Percentiles rank a stretch among this genome's conserved stretches.
phyloP scores from a whole-genome alignment of 1,140 invertebrate species.

The Neelides sp. region DNA sequence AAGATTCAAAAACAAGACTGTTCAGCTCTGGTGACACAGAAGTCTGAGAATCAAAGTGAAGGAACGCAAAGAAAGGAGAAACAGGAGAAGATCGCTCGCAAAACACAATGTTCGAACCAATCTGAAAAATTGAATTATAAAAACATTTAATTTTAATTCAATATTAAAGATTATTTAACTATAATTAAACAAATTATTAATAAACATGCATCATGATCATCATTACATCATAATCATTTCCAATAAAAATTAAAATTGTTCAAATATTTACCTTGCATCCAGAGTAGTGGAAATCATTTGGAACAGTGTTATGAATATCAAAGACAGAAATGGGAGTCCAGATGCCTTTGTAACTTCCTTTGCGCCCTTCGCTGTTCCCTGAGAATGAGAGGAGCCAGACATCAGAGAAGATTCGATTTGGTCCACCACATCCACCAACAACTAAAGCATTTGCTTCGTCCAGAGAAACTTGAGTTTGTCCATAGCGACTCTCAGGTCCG shows the following conservation, averaged over 20 bases:
- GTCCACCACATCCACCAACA: slow-evolving; percentile 38
- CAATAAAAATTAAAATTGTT: background rate
- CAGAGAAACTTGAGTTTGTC: slow-evolving; percentile 69
- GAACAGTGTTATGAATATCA: slow-evolving; percentile 1
- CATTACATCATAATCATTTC: background rate
- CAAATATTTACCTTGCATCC: slow-evolving; percentile 57
- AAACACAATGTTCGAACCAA: slow-evolving; percentile 24
- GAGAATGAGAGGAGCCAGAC: slow-evolving; percentile 52
- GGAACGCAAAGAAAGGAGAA: slow-evolving; percentile 28
- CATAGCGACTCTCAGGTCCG: slow-evolving; percentile 64
- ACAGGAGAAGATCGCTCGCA: slow-evolving; percentile 22
- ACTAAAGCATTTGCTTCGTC: slow-evolving; percentile 35
- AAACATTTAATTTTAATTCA: slow-evolving; percentile 2
- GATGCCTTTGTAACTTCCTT: background rate
- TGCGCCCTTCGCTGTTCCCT: slow-evolving; percentile 30
- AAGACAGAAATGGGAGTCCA: background rate
- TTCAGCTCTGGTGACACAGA: slow-evolving; percentile 4
- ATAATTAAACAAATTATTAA: slow-evolving; percentile 6
- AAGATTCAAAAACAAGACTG: slow-evolving; percentile 21
- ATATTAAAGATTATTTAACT: no score
- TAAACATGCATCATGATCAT: background rate
- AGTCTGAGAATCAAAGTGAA: slow-evolving; percentile 22
- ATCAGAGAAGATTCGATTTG: slow-evolving; percentile 55
- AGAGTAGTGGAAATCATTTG: slow-evolving; percentile 39
- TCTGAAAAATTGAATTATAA: slow-evolving; percentile 7